Conservation (phyloP, 2,113 vertebrate species). For the Albula glossodonta region DNA sequence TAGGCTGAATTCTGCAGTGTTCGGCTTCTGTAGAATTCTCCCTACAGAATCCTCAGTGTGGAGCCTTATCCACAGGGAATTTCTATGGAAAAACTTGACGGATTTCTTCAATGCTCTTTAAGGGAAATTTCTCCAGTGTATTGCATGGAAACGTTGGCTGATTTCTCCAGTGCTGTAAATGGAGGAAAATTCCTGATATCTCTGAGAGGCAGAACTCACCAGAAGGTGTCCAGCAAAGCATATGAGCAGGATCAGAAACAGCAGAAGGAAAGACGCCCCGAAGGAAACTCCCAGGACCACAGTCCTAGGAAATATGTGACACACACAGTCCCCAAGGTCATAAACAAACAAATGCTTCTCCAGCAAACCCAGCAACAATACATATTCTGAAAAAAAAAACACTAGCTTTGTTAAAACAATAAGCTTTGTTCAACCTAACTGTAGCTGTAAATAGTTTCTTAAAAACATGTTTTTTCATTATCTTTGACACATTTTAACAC, state of each 20-base stretch:
- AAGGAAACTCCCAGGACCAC: constrained; percentile 88
- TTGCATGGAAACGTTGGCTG: neutral
- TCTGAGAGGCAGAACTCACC: constrained; percentile 70
- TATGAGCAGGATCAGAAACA: constrained; percentile 87
- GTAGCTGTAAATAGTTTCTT: no score
- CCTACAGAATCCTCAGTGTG: no score
- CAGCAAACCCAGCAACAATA: no score
- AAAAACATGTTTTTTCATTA: neutral
- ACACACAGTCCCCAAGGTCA: constrained; percentile 1
- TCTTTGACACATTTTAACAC: neutral
- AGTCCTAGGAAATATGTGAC: constrained; percentile 72
- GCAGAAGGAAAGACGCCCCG: constrained; percentile 84
- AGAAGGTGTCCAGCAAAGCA: constrained; percentile 92
- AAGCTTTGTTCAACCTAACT: no score
- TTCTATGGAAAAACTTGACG: no score
- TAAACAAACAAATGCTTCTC: neutral
- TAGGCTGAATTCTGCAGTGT: neutral
- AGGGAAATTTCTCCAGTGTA: neutral
- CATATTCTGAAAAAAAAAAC: no score
- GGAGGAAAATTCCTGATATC: neutral
- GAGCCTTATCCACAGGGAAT: no score
- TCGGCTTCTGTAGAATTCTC: no score
- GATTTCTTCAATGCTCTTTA: neutral
- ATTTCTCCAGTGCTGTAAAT: neutral
- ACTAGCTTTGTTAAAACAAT: no score